These are phyloP conservation scores for Cosmopolites sordidus DNA, from an alignment of 2,888 invertebrate genomes.

Conservation along the genomic window DNA sequence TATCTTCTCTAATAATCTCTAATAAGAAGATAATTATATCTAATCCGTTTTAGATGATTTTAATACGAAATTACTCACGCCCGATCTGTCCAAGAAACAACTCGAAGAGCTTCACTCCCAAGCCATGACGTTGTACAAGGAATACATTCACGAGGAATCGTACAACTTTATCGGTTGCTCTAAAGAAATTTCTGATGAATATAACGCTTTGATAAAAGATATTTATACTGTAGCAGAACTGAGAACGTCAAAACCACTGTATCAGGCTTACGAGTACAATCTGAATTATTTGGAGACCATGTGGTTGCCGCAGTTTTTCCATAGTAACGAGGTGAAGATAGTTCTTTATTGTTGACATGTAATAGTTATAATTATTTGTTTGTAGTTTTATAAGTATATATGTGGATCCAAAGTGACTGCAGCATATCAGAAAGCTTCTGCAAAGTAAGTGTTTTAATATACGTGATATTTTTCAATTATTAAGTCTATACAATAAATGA, in stretches of 20 bases:
- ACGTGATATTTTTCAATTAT: no score
- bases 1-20: no score
- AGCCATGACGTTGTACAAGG: slow-evolving; percentile 63
- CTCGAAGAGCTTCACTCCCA: slow-evolving; percentile 60
- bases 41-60: slow-evolving; percentile 69
- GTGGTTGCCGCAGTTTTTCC: slow-evolving; percentile 74
- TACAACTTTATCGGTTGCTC: slow-evolving; percentile 60
- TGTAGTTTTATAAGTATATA: slow-evolving; percentile 67
- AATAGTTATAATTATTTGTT: slow-evolving; percentile 33
- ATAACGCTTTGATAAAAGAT: slow-evolving; percentile 55
- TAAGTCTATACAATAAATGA: no score
- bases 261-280: slow-evolving; percentile 75
- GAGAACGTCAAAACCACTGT: slow-evolving; percentile 71
- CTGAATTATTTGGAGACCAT: slow-evolving; percentile 68
- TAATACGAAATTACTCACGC: slow-evolving; percentile 72
- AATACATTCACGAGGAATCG: slow-evolving; percentile 61
- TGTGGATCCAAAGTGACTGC: slow-evolving; percentile 62
- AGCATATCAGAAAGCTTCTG: slow-evolving; percentile 56
- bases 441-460: slow-evolving; percentile 52
- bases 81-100: slow-evolving; percentile 63
- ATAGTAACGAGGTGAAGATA: slow-evolving; percentile 68
- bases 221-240: slow-evolving; percentile 64
- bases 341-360: neutral
- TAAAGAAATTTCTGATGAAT: slow-evolving; percentile 53
- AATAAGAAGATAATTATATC: no score